phyloP scores from a whole-genome alignment of 2,888 invertebrate species.

The Metellina segmentata region DNA sequence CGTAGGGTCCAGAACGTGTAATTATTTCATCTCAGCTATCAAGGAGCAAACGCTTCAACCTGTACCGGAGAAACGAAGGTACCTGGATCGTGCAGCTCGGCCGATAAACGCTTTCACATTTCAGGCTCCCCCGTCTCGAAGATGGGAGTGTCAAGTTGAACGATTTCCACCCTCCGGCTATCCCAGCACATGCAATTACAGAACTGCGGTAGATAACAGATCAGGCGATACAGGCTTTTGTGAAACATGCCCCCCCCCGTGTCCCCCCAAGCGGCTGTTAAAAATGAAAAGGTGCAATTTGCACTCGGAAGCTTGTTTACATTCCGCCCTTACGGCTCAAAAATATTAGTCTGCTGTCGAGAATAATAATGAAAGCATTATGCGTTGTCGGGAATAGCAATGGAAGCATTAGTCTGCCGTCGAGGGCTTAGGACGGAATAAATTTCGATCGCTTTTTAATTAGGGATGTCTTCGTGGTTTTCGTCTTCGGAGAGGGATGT shows the following conservation, averaged over 20 bases:
- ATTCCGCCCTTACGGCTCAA: slow-evolving; percentile 5
- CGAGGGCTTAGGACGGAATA: not conserved
- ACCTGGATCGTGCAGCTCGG: not conserved
- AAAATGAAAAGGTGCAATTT: slow-evolving; percentile 29
- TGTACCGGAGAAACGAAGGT: not conserved
- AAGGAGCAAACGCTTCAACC: not conserved
- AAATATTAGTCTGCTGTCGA: not conserved
- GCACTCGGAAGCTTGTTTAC: slow-evolving; percentile 21
- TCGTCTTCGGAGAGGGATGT: not conserved
- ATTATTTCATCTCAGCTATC: not conserved
- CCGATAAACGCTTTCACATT: not conserved
- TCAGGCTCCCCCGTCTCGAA: not conserved
- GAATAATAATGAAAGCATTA: not conserved
- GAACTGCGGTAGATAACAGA: slow-evolving; percentile 17
- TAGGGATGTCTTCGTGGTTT: not conserved
- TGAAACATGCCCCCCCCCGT: not conserved
- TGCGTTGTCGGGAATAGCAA: slow-evolving; percentile 5
- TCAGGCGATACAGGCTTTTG: not conserved
- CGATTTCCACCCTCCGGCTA: slow-evolving; percentile 29
- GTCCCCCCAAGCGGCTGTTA: slow-evolving; percentile 3
- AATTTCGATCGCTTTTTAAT: not conserved
- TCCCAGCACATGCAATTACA: slow-evolving; percentile 28
- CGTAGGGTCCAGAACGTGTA: not conserved
- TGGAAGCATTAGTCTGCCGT: not conserved
- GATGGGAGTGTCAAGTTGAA: slow-evolving; percentile 45